These are phyloP conservation scores for Anisognathus igniventris DNA, from an alignment of 2,797 vertebrate genomes.

Conservation along the genomic window DNA sequence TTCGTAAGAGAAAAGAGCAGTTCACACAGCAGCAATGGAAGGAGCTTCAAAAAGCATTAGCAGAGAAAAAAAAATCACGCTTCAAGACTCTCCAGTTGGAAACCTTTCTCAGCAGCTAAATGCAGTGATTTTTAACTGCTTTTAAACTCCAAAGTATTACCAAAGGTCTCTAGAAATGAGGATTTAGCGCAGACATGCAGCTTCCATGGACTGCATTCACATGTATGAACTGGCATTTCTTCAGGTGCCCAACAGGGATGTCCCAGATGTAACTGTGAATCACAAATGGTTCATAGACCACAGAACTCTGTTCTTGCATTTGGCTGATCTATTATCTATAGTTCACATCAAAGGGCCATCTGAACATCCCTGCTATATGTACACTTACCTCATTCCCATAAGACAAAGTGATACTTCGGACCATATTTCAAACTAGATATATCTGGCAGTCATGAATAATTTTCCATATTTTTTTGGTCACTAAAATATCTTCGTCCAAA, in stretches of 20 bases:
- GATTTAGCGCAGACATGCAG: rapidly evolving
- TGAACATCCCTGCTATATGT: rapidly evolving
- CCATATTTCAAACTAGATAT: neutral
- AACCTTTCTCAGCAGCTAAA: neutral
- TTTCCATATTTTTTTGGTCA: neutral
- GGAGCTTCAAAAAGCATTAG: neutral
- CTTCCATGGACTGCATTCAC: neutral
- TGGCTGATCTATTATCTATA: neutral
- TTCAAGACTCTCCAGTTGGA: neutral
- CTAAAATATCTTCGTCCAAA: neutral
- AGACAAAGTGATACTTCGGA: neutral
- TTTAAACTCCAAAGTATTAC: neutral
- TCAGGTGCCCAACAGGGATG: neutral
- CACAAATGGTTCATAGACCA: neutral
- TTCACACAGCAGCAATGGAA: neutral
- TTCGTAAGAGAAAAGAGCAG: neutral
- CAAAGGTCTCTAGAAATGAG: neutral
- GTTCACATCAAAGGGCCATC: neutral
- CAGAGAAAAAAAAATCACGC: rapidly evolving
- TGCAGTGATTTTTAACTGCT: neutral
- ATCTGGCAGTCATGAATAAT: neutral
- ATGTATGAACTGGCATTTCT: neutral
- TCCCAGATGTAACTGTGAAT: rapidly evolving
- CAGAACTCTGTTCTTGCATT: neutral
- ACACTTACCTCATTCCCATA: neutral